Evolutionary conservation across 2,113 vertebrate species (phyloP), one percentile per base, ranked within the genome.

Genomic region (Zeus faber): DNA sequence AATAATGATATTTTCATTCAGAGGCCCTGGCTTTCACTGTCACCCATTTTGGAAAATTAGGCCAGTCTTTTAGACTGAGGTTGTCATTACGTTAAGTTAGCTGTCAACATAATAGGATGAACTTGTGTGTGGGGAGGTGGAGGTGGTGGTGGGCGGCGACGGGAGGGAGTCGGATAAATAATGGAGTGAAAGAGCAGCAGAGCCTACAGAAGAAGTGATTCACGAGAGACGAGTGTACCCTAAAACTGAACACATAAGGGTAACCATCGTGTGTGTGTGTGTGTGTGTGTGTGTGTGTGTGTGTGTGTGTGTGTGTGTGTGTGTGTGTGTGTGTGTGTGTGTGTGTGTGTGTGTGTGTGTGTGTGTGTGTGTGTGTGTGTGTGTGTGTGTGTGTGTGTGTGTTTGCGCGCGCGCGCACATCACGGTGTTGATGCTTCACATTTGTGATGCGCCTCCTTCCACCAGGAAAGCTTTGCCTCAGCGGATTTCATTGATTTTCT

Each of bases 401-500:
- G n/a, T n/a, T n/a, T n/a, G n/a, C n/a, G n/a, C n/a, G n/a, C n/a
- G n/a, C n/a, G 46, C 46, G 46, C 13, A 6, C 18, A 10, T 16
- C 16, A 43, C 43, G 20, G 41, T 45, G 11, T 73, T 37, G 47
- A 54, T 76, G 76, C 76, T 58, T 62, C 70, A 71, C 65, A 77
- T 77, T 61, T 49, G 37, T 18, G 0, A 13, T 63, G 63, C 67
- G 62, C 63, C 70, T n/a, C n/a, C n/a, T n/a, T n/a, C n/a, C n/a
- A n/a, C n/a, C n/a, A 33, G 77, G 27, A 48, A 62, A 45, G 66
- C 47, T 61, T 69, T 59, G 55, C 49, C 62, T 54, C 65, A 66
- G 77, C 83, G 72, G 75, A 72, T 82, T 77, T 68, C 76, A 87
- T 87, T 82, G 84, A 87, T 85, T 83, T 83, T 69, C 43, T 5